phyloP scores from a whole-genome alignment of 2,888 invertebrate genomes.

The Xanthorhoe spadicearia region DNA sequence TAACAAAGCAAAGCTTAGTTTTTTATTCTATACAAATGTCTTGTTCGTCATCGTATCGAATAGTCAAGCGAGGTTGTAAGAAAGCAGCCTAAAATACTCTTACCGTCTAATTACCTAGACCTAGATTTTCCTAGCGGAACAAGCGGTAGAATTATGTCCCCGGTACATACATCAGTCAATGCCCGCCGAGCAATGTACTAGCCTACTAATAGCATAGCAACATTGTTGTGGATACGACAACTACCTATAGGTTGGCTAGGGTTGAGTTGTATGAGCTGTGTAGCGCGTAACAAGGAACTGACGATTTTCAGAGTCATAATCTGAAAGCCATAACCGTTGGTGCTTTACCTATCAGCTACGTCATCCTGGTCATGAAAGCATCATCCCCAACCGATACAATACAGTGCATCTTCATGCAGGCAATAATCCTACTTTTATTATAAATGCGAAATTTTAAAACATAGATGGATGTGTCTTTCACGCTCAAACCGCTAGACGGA shows the following conservation, averaged over 20 bases:
- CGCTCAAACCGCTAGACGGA: too few relatives aligned
- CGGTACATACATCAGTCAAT: constrained; percentile 37
- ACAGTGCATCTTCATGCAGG: too few relatives aligned
- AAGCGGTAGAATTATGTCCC: constrained; percentile 30
- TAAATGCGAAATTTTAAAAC: too few relatives aligned
- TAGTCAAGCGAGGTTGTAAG: neutral
- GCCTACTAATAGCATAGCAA: constrained; percentile 45
- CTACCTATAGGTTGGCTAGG: neutral
- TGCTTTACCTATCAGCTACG: too few relatives aligned
- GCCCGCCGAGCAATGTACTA: constrained; percentile 40
- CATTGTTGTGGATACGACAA: constrained; percentile 37
- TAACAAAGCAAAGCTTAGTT: neutral
- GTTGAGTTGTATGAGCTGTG: constrained; percentile 4
- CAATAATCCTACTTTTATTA: too few relatives aligned
- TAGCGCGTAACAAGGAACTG: too few relatives aligned
- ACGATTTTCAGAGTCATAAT: too few relatives aligned
- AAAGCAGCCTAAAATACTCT: constrained; percentile 18
- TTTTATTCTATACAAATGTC: neutral
- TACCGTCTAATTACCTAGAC: constrained; percentile 33
- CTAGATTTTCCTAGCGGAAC: constrained; percentile 26
- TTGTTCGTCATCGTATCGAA: neutral
- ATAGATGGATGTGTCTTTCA: too few relatives aligned
- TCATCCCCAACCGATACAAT: too few relatives aligned
- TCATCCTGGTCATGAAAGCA: too few relatives aligned
- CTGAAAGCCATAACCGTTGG: too few relatives aligned